These are phyloP conservation scores for Pentamera pediparva DNA, from an alignment of 53 echinoderm and acorn worm species.

Conservation along the genomic window DNA sequence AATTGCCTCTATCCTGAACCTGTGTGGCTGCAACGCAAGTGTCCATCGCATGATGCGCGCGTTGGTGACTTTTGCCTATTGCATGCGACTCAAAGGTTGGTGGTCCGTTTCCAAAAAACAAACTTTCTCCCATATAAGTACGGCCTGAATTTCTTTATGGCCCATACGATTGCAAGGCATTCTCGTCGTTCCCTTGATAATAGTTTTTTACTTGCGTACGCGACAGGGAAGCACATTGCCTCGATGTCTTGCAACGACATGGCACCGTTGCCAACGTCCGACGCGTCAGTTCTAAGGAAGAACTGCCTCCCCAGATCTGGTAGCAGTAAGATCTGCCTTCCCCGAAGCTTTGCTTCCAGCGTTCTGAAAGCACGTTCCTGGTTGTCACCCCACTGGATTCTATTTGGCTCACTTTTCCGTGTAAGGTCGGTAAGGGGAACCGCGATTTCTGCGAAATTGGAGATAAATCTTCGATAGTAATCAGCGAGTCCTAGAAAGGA, in stretches of 20 bases:
- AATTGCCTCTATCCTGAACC: too few relatives aligned
- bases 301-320: slow-evolving; percentile 5
- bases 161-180: slow-evolving; percentile 30
- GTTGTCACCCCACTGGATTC: not conserved
- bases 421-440: slow-evolving; percentile 15
- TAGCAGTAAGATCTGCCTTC: slow-evolving; percentile 18
- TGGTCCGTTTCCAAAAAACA: slow-evolving; percentile 35
- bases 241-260: slow-evolving; percentile 20
- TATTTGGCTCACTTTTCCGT: not conserved
- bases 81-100: slow-evolving; percentile 21
- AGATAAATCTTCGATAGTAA: slow-evolving; percentile 26
- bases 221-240: not conserved
- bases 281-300: slow-evolving; percentile 31
- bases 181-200: slow-evolving; percentile 22
- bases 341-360: slow-evolving; percentile 12
- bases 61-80: slow-evolving; percentile 32
- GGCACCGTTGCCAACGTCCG: slow-evolving; percentile 27
- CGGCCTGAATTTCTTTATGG: slow-evolving; percentile 10
- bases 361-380: not conserved
- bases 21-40: slow-evolving; percentile 28
- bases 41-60: slow-evolving; percentile 25
- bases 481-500: slow-evolving; percentile 28
- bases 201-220: slow-evolving; percentile 23
- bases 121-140: slow-evolving; percentile 32
- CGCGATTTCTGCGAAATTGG: slow-evolving; percentile 26